phyloP scores from a whole-genome alignment of 2,888 invertebrate species.

The Melanophora roralis region DNA sequence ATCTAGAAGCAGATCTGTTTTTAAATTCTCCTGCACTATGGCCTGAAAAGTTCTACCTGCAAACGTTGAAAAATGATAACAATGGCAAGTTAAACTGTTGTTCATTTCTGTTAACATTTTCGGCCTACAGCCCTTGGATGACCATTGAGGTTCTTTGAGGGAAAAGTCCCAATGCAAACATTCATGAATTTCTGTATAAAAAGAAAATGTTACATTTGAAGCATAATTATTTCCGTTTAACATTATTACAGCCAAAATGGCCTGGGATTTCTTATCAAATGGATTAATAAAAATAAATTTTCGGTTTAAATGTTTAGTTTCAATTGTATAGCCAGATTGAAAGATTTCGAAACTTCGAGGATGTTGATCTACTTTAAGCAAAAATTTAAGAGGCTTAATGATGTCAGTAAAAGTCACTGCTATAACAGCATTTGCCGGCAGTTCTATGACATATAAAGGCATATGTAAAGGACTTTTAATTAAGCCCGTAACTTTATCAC shows the following conservation, averaged over 20 bases:
- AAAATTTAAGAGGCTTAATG: constrained; percentile 50
- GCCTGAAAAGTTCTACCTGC: constrained; percentile 55
- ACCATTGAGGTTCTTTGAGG: constrained; percentile 61
- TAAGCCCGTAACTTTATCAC: constrained; percentile 18
- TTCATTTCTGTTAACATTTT: constrained; percentile 28
- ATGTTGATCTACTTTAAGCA: constrained; percentile 45
- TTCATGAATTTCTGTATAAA: constrained; percentile 38
- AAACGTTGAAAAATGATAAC: constrained; percentile 65
- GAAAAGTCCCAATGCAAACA: constrained; percentile 64
- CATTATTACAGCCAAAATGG: constrained; percentile 57
- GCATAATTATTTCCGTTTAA: background rate
- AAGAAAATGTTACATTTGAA: constrained; percentile 18
- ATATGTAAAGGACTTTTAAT: constrained; percentile 61
- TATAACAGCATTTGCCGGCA: constrained; percentile 63
- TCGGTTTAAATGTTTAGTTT: background rate
- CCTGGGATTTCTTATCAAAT: background rate
- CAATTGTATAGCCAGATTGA: background rate
- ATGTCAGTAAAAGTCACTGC: constrained; percentile 57
- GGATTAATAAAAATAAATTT: background rate
- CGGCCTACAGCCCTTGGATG: constrained; percentile 60
- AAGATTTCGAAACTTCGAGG: constrained; percentile 63
- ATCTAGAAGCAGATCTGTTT: constrained; percentile 20
- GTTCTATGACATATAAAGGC: constrained; percentile 60
- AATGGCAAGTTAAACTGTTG: constrained; percentile 59
- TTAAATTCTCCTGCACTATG: constrained; percentile 2